These are phyloP conservation scores for Phyllotreta striolata DNA, from an alignment of 2,888 invertebrate genomes.

Conservation along the genomic window DNA sequence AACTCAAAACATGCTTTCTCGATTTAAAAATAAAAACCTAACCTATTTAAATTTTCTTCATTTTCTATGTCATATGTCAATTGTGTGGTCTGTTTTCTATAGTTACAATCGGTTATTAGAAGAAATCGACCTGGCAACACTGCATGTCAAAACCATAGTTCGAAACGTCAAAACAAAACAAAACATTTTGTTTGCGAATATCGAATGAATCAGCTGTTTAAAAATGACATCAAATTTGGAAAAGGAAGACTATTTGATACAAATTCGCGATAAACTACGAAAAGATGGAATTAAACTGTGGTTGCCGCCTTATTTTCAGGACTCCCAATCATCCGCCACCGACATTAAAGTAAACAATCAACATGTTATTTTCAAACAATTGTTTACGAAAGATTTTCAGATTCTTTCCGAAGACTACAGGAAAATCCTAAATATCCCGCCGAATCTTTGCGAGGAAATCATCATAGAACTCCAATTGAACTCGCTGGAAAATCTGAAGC, in stretches of 20 bases:
- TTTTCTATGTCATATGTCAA: too few relatives aligned
- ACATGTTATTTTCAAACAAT: not conserved
- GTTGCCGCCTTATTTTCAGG: constrained; percentile 73
- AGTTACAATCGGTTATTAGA: too few relatives aligned
- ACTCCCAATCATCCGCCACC: constrained; percentile 61
- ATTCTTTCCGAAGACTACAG: constrained; percentile 69
- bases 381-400: constrained; percentile 59
- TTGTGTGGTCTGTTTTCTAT: too few relatives aligned
- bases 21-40: not conserved
- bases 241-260: constrained; percentile 70
- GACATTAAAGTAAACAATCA: constrained; percentile 62
- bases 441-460: constrained; percentile 64
- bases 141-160: not conserved
- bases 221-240: constrained; percentile 40
- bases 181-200: not conserved
- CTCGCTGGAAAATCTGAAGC: constrained; percentile 76
- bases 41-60: too few relatives aligned
- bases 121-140: too few relatives aligned
- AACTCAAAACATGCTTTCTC: not conserved
- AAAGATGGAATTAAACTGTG: constrained; percentile 76
- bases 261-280: constrained; percentile 73
- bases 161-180: not conserved
- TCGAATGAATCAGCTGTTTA: constrained; percentile 11
- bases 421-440: constrained; percentile 64
- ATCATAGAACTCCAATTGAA: constrained; percentile 72